These are phyloP conservation scores for Platorchestia sp. DNA, from an alignment of 1,140 invertebrate species.

Conservation along the genomic window DNA sequence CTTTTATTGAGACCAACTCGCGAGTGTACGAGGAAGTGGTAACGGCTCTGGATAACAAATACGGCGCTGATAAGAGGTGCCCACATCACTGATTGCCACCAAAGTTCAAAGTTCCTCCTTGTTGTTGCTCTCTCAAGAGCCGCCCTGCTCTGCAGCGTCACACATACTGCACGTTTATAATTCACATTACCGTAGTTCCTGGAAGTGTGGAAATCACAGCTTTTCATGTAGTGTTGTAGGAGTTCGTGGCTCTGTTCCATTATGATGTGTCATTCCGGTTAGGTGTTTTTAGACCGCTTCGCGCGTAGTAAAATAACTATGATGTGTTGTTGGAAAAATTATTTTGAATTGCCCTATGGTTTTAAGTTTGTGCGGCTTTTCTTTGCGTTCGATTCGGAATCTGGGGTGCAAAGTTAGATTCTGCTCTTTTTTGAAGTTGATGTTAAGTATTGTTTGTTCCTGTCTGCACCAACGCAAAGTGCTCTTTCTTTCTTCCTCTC, in stretches of 20 bases:
- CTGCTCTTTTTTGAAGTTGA: neutral
- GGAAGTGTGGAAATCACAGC: neutral
- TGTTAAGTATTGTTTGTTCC: neutral
- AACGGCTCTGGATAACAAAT: constrained; percentile 70
- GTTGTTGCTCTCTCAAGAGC: neutral
- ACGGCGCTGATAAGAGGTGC: constrained; percentile 66
- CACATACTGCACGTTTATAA: neutral
- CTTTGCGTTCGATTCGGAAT: no score
- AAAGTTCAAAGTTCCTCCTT: neutral
- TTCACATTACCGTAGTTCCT: neutral
- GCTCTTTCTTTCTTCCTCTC: neutral
- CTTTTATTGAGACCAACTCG: constrained; percentile 76
- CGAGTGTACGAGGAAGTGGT: constrained; percentile 77
- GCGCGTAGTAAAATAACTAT: neutral
- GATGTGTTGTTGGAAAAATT: neutral
- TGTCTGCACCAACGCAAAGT: neutral
- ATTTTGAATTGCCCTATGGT: neutral
- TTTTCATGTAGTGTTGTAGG: neutral
- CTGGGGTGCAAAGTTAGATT: neutral
- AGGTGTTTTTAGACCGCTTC: neutral
- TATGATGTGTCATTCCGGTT: neutral
- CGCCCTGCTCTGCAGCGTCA: neutral
- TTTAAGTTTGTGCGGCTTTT: neutral
- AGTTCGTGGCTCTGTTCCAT: neutral
- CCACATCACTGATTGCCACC: constrained; percentile 56